Evolutionary conservation across 2,888 invertebrate species (phyloP), one percentile per base, ranked within the genome.

Genomic region (Ernsta delagoae): DNA sequence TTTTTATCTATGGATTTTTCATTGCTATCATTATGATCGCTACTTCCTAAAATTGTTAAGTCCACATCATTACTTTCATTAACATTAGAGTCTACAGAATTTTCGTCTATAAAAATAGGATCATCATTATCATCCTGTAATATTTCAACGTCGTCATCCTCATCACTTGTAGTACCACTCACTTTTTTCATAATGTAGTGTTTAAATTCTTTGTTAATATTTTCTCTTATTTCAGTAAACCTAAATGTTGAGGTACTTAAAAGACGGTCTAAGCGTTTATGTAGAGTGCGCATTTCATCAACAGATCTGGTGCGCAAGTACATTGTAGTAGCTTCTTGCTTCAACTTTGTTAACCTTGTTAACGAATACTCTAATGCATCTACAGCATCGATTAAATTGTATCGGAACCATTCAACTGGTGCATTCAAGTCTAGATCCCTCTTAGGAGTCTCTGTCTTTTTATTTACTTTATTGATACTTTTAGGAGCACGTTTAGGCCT

Each of bases 341-440:
- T 94, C 48, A 95, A 79, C 74, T 92, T 92, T 43, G 92, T 85
- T 60, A 95, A 82, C 48, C 94, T 90, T 16, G 90, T 84, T 31
- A 94, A 83, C 5, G 95, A 89, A 80, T 94, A 95, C 71, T 94
- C 94, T 64, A 95, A 87, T 39, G 95, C 92, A 72, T 94, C 94
- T 39, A 94, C 90, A 0, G 95, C 94, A 75, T 95, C 94, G 61
- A 94, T 81, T 41, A 94, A 86, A 72, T 95, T 95, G 74, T 94
- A 94, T 70, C 95, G 90, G 76, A 92, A 95, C 95, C 95, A 95
- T 78, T 95, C 95, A 60, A 93, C 85, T 12, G 93, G 91, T 7
- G 90, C 88, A 71, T 85, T 82, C 50, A 90, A 74, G 77, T 92
- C 90, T 71, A 83, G 83, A 57, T 85, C 79, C 71, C 88, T 81